A percentile compares a stretch with the other conserved stretches of the same genome.
These are phyloP conservation scores for Mastomys natalensis DNA, from an alignment of 2,113 vertebrate species.

Conservation along the genomic window DNA sequence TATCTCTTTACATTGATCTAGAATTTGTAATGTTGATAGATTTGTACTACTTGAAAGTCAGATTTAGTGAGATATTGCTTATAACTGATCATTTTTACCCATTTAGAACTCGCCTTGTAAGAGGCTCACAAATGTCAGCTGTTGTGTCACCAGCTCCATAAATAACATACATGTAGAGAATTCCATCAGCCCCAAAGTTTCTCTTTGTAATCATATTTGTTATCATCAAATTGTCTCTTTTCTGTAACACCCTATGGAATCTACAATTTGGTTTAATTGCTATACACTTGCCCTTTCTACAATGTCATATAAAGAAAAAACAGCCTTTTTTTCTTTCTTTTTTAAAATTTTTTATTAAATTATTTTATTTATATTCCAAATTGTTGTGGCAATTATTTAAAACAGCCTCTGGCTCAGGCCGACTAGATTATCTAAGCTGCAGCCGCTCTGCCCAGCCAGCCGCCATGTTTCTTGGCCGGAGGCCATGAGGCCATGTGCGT, in stretches of 20 bases:
- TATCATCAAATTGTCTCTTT: background rate
- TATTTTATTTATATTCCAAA: too few species aligned
- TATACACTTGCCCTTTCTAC: background rate
- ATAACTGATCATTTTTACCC: background rate
- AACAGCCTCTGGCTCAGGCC: too few species aligned
- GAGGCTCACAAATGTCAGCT: background rate
- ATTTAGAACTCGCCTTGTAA: background rate
- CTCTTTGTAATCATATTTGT: background rate
- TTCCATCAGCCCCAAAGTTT: background rate
- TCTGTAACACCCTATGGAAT: background rate
- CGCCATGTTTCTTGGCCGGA: too few species aligned
- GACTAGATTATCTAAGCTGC: too few species aligned
- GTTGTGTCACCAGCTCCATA: background rate
- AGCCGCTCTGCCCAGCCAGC: too few species aligned
- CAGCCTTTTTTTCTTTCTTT: background rate
- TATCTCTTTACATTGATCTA: background rate
- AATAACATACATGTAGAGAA: background rate
- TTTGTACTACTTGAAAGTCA: background rate
- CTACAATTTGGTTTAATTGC: background rate
- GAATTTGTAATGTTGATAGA: background rate
- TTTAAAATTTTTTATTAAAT: background rate
- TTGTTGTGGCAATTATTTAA: too few species aligned
- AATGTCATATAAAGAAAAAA: background rate
- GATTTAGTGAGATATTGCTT: slow-evolving; percentile 28
- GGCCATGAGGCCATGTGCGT: too few species aligned